Evolutionary conservation across 2,797 vertebrate genomes (phyloP), one percentile per base, ranked within the genome.

Genomic region (Rachycentron canadum): DNA sequence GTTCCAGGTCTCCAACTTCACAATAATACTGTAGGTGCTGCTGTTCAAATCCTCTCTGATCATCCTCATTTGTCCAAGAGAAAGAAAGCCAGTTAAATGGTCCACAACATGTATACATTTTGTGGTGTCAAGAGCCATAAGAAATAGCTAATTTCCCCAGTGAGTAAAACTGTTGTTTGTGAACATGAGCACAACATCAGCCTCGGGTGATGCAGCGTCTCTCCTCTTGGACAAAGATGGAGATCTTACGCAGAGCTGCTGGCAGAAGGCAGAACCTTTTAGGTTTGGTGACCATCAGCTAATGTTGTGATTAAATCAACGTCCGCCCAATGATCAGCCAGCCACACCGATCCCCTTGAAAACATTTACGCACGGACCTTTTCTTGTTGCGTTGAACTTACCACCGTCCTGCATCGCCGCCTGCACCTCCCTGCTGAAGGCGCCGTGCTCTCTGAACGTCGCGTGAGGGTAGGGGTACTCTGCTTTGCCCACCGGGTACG

Each of bases 401-500:
- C 97, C 97, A 78, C 89, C 84, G 49, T 97, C 96, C 65, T 95
- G 96, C 9, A 95, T 86, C 0, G 94, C 90, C n/a, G 96, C 72
- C 78, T 95, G 96, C 73, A 91, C 91, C 59, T 97, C 97, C 76
- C 97, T 79, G 90, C 86, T 93, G 94, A 96, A 98, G 10, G 95
- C 94, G 0, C 95, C 92, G 82, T 96, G 96, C 56, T 97, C 96
- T 25, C 97, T 88, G 91, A 97, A 97, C 0, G 95, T 67, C 0
- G 80, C 95, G 1, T 95, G 93, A 19, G 94, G 94, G 79, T 97
- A 97, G 17, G 95, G 82, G 83, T 97, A 97, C 10, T 98, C 97
- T 12, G 96, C 92, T 83, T 98, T 98, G 23, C 95, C 94, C 19
- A 88, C 87, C 0, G 96, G 91, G 88, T 96, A 97, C 2, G 93